Base-by-base conservation (phyloP, 2,113 vertebrate genomes). In the Canis aureus region DNA sequence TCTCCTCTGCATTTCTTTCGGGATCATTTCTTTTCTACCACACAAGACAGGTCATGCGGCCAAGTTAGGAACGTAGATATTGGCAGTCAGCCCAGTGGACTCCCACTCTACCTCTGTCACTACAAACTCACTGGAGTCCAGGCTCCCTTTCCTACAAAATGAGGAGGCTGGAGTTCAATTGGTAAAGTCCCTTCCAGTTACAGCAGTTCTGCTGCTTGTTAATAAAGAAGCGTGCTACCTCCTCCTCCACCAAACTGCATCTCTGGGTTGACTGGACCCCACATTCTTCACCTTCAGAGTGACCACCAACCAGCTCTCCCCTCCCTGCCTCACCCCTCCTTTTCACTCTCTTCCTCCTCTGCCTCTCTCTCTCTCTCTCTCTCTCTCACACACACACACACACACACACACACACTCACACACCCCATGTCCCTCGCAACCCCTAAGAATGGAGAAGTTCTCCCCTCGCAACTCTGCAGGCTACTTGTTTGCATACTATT, bases 11-110 rank as follows among this genome's bases (percentile, higher is more conserved):
- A 8, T 43, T 87, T 57, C 55, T 85, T 84, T 91, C 73, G 2
- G 27, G 27, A 20, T 53, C 9, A 35, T 71, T 82, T 66, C 57
- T 83, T 32, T 86, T 73, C 82, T 62, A 16, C 15, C 53, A 19
- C 32, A 49, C 27, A 29, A 53, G 38, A 92, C 29, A 8, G 22
- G 60, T 73, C 22, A 11, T 0, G 0, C 2, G 32, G 16, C 32
- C 0, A 0, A 20, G 8, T 32, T 23, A 59, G n/a, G 92, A 67
- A 43, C 57, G 13, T 9, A 25, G 0, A 15, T 27, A 12, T 4
- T 5, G n/a, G 66, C 0, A 3, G 15, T 51, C 71, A 78, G 59
- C 53, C 5, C 32, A 16, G 60, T 29, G 15, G 57, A 22, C 71
- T 16, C 53, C 57, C 32, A 4, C 2, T 9, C 76, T 16, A 38